These are phyloP conservation scores for Ptychadena robeensis DNA, from an alignment of 2,797 vertebrate genomes.

Conservation along the genomic window DNA sequence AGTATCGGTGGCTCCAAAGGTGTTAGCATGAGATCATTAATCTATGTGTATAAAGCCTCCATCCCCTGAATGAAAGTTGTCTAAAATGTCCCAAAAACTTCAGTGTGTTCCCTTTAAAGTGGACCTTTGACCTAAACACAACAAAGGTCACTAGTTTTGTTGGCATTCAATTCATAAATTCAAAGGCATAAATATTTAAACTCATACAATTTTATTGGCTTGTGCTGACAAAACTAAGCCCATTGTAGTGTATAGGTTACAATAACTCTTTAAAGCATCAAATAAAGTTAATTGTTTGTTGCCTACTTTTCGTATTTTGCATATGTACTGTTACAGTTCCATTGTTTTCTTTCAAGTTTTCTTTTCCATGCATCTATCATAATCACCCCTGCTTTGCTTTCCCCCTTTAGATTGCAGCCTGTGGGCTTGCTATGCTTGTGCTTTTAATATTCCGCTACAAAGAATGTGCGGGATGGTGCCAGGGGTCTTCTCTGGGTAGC, in stretches of 20 bases:
- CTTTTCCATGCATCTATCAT: constrained; percentile 13
- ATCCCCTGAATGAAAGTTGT: background rate
- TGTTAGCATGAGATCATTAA: background rate
- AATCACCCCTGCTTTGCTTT: constrained; percentile 19
- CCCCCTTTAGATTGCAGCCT: constrained; percentile 5
- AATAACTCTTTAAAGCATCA: too few relatives aligned
- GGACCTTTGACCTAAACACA: too few relatives aligned
- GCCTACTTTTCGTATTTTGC: background rate
- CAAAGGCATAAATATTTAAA: too few relatives aligned
- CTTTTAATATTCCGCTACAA: background rate
- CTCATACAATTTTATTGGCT: too few relatives aligned
- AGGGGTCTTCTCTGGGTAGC: constrained; percentile 9
- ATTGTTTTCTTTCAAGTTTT: background rate
- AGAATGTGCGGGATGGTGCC: constrained; percentile 1
- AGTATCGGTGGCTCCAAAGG: background rate
- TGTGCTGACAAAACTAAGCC: too few relatives aligned
- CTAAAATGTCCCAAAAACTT: background rate
- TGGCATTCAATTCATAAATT: too few relatives aligned
- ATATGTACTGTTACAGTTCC: background rate
- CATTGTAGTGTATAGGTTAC: too few relatives aligned
- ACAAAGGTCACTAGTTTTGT: too few relatives aligned
- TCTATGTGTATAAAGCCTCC: background rate
- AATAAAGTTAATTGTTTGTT: background rate
- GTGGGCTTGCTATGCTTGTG: constrained; percentile 21
- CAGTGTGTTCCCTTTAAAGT: background rate